Percentiles rank a stretch among this genome's conserved stretches.
Conservation (phyloP, 2,797 vertebrate species). For the Sebastes steindachneri region DNA sequence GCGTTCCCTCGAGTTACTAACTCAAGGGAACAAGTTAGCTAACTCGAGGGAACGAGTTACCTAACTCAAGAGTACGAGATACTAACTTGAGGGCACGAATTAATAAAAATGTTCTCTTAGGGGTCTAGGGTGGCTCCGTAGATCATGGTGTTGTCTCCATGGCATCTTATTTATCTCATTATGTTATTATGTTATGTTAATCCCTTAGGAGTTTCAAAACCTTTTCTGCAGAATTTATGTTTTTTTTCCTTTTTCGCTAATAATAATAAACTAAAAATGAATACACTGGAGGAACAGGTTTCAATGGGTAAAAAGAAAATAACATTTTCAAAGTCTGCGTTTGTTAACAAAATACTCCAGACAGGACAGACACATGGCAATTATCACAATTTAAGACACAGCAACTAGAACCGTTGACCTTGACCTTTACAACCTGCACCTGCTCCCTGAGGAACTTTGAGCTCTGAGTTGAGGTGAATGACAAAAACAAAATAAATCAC, state of each 20-base stretch:
- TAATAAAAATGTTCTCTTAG: too few relatives aligned
- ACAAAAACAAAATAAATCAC: background rate
- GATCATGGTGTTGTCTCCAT: background rate
- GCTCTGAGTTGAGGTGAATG: background rate
- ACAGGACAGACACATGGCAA: background rate
- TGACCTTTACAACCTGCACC: constrained; percentile 27
- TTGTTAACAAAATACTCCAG: background rate
- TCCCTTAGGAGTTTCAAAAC: too few relatives aligned
- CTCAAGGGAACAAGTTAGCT: too few relatives aligned
- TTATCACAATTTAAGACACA: constrained; percentile 21
- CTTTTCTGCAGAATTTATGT: background rate
- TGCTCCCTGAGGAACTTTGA: background rate
- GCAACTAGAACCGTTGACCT: background rate
- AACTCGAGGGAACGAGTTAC: too few relatives aligned
- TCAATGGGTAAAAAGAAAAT: background rate
- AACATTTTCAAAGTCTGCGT: background rate
- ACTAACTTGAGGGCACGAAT: too few relatives aligned
- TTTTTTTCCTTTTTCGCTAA: background rate
- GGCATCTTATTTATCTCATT: background rate
- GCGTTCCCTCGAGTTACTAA: too few relatives aligned
- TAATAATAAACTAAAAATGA: background rate
- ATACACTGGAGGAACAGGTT: background rate
- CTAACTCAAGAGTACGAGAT: too few relatives aligned
- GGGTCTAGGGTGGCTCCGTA: too few relatives aligned
- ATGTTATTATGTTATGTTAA: background rate